phyloP scores from a whole-genome alignment of 2,113 vertebrate species.

The Calidris pygmaea region DNA sequence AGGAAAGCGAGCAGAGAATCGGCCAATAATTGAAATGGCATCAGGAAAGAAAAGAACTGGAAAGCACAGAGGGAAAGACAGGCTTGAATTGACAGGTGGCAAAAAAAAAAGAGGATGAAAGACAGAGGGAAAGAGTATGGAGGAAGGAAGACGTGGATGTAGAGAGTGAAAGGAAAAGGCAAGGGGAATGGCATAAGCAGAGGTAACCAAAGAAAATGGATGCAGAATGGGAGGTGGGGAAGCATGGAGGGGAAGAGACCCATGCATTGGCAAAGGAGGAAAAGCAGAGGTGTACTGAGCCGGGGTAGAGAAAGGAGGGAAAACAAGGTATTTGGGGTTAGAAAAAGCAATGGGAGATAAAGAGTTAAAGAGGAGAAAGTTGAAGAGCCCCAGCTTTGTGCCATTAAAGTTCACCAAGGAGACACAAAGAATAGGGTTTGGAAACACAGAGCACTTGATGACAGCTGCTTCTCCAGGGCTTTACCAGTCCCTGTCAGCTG shows the following conservation, averaged over 20 bases:
- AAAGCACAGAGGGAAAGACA: neutral
- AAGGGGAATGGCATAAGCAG: neutral
- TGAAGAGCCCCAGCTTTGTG: neutral
- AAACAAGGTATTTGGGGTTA: neutral
- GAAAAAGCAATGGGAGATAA: neutral
- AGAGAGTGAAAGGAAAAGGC: neutral
- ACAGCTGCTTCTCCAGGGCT: neutral
- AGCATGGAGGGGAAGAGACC: neutral
- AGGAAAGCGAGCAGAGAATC: conserved; percentile 16
- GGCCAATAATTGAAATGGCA: conserved; percentile 50
- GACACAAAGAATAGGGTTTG: neutral
- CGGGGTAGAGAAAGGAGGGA: neutral
- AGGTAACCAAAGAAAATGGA: neutral
- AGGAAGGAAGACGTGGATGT: neutral
- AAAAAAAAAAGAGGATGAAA: neutral
- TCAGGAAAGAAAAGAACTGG: neutral
- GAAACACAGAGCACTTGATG: neutral
- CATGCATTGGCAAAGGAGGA: neutral
- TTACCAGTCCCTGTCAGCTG: neutral
- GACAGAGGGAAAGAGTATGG: neutral
- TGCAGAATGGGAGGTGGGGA: neutral
- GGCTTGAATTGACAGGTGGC: conserved; percentile 10
- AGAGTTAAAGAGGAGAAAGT: neutral
- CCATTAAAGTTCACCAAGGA: neutral
- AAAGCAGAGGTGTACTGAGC: neutral